These are phyloP conservation scores for Emydura subglobosa DNA, from an alignment of 2,113 vertebrate species.

Conservation along the genomic window DNA sequence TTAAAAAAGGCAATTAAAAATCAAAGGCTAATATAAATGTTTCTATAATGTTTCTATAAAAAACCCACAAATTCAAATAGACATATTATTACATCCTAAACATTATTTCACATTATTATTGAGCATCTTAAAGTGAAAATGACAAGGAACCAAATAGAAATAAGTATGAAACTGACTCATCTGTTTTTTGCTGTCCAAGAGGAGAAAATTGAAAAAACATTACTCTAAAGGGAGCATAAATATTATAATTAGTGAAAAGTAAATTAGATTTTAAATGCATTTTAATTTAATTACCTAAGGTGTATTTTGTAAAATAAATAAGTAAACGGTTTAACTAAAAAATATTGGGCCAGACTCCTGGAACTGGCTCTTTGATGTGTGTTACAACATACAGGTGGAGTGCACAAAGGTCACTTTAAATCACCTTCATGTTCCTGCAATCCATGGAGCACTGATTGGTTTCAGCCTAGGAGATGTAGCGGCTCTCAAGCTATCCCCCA, in stretches of 20 bases:
- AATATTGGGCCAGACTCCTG: not conserved
- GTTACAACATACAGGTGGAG: not conserved
- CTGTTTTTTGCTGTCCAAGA: not conserved
- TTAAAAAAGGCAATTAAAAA: not conserved
- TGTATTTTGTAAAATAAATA: not conserved
- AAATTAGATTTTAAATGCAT: not conserved
- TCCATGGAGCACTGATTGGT: not conserved
- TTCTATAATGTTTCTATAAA: not conserved
- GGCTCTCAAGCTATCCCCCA: not conserved
- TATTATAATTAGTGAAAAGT: not conserved
- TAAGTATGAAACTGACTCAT: not conserved
- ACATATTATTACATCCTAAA: not conserved
- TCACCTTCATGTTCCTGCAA: not conserved
- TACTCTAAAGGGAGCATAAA: not conserved
- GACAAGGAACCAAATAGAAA: not conserved
- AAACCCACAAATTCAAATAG: not conserved
- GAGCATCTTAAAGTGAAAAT: not conserved
- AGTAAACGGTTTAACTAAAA: not conserved
- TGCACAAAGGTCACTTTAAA: not conserved
- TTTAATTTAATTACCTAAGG: not conserved
- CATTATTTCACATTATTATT: not conserved
- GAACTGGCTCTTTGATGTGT: fast-evolving
- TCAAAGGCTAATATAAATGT: not conserved
- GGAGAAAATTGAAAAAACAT: not conserved
- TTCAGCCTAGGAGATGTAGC: not conserved